Conservation (phyloP, 2,888 invertebrate genomes). For the Drosophila leonis region DNA sequence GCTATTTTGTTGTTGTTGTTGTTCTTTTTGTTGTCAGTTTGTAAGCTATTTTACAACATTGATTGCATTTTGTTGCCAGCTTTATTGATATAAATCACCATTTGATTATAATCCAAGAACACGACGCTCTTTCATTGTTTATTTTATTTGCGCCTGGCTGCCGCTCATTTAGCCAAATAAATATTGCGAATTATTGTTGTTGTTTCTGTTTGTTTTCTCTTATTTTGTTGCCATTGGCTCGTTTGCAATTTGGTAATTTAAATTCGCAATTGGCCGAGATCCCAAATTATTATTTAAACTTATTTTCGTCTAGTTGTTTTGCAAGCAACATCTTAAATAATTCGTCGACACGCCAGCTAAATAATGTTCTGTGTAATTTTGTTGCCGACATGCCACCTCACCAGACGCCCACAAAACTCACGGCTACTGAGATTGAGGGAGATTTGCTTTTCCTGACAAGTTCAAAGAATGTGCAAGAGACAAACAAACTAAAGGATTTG, state of each 20-base stretch:
- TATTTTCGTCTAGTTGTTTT: conserved; percentile 31
- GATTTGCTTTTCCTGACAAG: conserved; percentile 15
- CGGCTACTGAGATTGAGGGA: conserved; percentile 9
- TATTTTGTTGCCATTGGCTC: conserved; percentile 5
- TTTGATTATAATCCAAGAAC: conserved; percentile 31
- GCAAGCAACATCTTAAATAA: conserved; percentile 24
- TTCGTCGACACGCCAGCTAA: conserved; percentile 13
- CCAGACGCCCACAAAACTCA: not conserved
- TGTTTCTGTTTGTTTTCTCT: not conserved
- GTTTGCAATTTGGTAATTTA: conserved; percentile 35
- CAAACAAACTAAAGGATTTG: conserved; percentile 13
- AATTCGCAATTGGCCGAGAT: conserved; percentile 48
- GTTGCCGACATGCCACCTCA: not conserved
- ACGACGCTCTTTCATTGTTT: conserved; percentile 30
- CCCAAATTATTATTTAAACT: conserved; percentile 53
- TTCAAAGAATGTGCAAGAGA: conserved; percentile 14
- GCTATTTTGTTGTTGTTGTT: not conserved
- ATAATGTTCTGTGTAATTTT: conserved; percentile 38
- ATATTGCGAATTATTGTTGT: conserved; percentile 17
- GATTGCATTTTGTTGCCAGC: conserved; percentile 12
- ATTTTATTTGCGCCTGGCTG: conserved; percentile 41
- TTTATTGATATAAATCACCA: conserved; percentile 24
- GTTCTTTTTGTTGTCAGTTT: not conserved
- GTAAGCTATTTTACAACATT: conserved; percentile 5
- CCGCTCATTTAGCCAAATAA: conserved; percentile 24